phyloP scores from a whole-genome alignment of 1,140 invertebrate species.

The Vollenhovia emeryi region DNA sequence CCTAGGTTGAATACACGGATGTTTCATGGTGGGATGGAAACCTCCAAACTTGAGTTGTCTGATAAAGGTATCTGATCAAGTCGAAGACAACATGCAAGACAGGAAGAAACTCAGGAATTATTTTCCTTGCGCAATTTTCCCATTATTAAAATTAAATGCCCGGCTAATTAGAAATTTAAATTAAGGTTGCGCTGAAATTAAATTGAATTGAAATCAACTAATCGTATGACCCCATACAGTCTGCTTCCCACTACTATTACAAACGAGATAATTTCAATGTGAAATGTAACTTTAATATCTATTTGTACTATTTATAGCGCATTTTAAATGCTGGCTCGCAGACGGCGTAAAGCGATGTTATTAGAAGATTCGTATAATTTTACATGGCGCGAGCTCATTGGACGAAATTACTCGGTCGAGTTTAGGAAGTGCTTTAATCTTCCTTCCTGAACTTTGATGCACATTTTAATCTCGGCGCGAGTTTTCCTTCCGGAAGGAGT shows the following conservation, averaged over 20 bases:
- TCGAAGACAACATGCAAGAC: neutral
- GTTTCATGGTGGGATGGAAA: neutral
- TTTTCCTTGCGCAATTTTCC: neutral
- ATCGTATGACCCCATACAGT: neutral
- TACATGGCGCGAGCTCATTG: constrained; percentile 23
- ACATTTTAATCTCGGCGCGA: constrained; percentile 61
- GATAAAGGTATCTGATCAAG: neutral
- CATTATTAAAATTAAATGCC: neutral
- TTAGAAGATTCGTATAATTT: constrained; percentile 39
- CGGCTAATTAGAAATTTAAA: neutral
- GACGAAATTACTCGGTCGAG: constrained; percentile 57
- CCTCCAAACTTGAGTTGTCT: neutral
- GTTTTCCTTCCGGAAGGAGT: constrained; percentile 43
- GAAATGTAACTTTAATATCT: constrained; percentile 6
- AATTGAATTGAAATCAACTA: constrained; percentile 4
- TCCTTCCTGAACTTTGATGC: constrained; percentile 65
- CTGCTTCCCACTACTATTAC: neutral
- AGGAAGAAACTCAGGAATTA: neutral
- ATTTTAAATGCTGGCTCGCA: neutral
- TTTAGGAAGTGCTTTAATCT: constrained; percentile 61
- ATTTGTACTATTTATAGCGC: neutral
- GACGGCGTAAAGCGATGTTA: constrained; percentile 24
- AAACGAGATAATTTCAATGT: neutral
- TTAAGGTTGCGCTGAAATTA: neutral
- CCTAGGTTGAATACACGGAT: constrained; percentile 1